A percentile compares a stretch with the other conserved stretches of the same genome.
phyloP scores from a whole-genome alignment of 1,140 invertebrate genomes.

The Patella vulgata region DNA sequence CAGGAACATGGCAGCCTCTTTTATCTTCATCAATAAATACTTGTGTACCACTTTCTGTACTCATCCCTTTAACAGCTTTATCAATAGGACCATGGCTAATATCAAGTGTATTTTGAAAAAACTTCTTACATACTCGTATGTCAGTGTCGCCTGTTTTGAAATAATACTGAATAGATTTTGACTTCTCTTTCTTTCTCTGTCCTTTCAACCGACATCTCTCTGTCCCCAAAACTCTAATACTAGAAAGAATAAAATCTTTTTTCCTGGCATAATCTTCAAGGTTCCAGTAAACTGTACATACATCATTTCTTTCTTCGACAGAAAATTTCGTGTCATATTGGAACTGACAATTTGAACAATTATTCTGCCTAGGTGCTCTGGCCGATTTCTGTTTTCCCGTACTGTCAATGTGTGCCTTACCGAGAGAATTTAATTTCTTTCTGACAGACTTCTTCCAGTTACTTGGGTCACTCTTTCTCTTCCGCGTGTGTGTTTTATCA shows the following conservation, averaged over 20 bases:
- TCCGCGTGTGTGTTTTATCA: no score
- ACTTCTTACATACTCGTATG: conserved; percentile 23
- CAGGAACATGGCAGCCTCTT: conserved; percentile 15
- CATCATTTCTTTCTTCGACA: conserved; percentile 15
- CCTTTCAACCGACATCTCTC: conserved; percentile 5
- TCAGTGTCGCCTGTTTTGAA: background rate
- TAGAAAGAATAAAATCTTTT: conserved; percentile 15
- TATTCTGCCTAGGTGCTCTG: background rate
- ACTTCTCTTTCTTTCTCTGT: conserved; percentile 2
- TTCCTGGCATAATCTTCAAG: conserved; percentile 5
- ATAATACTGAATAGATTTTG: conserved; percentile 5
- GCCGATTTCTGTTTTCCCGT: conserved; percentile 7
- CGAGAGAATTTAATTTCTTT: conserved; percentile 8
- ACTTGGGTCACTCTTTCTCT: conserved; percentile 3
- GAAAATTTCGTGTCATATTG: conserved; percentile 24
- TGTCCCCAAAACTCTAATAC: conserved; percentile 9
- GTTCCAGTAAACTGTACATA: conserved; percentile 18
- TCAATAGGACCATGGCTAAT: conserved; percentile 19
- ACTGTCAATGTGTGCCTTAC: conserved; percentile 5
- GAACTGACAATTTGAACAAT: conserved; percentile 28
- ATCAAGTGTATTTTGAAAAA: conserved; percentile 29
- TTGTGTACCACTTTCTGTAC: conserved; percentile 18
- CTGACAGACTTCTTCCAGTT: conserved; percentile 19
- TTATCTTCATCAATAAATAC: conserved; percentile 21
- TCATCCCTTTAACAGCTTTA: conserved; percentile 15